A percentile compares a stretch with the other conserved stretches of the same genome.
These are phyloP conservation scores for Hymenopus coronatus DNA, from an alignment of 2,888 invertebrate genomes.

Conservation along the genomic window DNA sequence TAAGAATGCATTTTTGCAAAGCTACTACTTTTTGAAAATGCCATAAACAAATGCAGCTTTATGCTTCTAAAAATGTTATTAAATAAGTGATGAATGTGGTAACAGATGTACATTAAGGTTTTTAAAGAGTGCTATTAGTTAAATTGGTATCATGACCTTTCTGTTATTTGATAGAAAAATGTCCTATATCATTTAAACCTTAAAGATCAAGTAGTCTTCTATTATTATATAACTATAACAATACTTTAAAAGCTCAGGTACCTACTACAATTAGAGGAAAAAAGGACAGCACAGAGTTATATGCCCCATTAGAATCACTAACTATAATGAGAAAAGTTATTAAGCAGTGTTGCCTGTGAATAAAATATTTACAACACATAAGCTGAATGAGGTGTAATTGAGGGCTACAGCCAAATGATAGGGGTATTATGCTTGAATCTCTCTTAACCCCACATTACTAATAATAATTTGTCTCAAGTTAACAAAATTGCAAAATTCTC, in stretches of 20 bases:
- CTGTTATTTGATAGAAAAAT: not conserved
- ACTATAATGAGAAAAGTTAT: not conserved
- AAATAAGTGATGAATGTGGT: not conserved
- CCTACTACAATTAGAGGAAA: not conserved
- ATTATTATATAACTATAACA: not conserved
- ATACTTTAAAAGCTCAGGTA: not conserved
- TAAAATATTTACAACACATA: not conserved
- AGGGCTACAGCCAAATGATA: not conserved
- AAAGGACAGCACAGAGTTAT: not conserved
- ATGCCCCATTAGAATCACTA: not conserved
- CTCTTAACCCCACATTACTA: too few species aligned
- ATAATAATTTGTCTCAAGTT: too few species aligned
- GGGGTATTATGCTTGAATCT: too few species aligned
- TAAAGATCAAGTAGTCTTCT: not conserved
- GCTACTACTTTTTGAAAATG: too few species aligned
- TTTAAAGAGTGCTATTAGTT: not conserved
- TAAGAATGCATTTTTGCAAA: too few species aligned
- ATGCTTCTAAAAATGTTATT: not conserved
- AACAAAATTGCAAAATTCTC: too few species aligned
- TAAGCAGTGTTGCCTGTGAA: not conserved
- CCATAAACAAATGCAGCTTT: not conserved
- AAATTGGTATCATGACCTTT: not conserved
- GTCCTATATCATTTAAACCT: not conserved
- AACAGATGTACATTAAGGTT: not conserved
- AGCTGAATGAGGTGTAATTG: not conserved